Conservation (phyloP, 2,888 invertebrate genomes). For the Physocephala rufipes region DNA sequence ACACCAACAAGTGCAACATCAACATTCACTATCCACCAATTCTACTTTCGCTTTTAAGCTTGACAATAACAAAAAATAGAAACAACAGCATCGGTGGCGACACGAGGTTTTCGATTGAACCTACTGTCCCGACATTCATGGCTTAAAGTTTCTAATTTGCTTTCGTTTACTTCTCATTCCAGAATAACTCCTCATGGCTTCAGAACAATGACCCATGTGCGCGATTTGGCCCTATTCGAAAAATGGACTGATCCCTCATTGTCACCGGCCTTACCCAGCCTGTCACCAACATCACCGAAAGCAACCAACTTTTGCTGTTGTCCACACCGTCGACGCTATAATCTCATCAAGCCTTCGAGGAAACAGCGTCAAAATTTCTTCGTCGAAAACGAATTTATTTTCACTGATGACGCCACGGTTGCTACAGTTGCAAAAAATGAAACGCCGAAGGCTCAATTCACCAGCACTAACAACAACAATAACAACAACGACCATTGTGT, state of each 20-base stretch:
- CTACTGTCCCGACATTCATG: not conserved
- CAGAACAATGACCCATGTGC: conserved; percentile 63
- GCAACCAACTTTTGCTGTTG: conserved; percentile 60
- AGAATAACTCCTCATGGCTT: conserved; percentile 62
- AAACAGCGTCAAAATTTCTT: conserved; percentile 52
- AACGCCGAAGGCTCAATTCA: conserved; percentile 43
- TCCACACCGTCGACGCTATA: conserved; percentile 60
- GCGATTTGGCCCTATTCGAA: conserved; percentile 62
- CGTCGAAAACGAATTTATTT: conserved; percentile 58
- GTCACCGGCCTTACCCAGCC: conserved; percentile 47
- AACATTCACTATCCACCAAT: conserved; percentile 23
- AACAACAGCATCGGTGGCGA: not conserved
- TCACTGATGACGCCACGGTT: conserved; percentile 55
- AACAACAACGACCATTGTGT: conserved; percentile 23
- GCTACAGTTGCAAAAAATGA: conserved; percentile 43
- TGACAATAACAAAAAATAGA: not conserved
- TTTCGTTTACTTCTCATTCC: conserved; percentile 40
- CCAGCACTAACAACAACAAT: conserved; percentile 52
- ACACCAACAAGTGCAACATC: conserved; percentile 9
- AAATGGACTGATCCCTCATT: conserved; percentile 61
- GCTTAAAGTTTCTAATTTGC: not conserved
- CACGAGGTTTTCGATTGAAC: not conserved
- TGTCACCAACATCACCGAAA: conserved; percentile 59
- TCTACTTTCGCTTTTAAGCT: conserved; percentile 18
- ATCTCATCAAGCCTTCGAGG: conserved; percentile 56